Base-by-base conservation (phyloP, 2,113 vertebrate species). In the Orthonyx spaldingii region DNA sequence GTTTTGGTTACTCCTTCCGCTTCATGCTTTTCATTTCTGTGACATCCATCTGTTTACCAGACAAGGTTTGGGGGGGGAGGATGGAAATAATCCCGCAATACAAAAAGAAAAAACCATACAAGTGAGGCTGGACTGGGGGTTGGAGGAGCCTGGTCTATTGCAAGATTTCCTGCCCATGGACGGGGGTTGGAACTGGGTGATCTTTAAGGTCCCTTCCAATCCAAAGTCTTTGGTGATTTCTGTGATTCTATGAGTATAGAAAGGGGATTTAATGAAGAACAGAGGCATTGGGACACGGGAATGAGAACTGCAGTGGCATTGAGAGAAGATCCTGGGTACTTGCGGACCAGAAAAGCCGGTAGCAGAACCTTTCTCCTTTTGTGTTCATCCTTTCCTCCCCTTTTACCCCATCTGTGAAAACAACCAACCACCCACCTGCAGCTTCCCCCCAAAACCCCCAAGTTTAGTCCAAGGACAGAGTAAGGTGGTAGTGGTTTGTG, bases 11-110 rank as follows among this genome's bases (percentile, higher is more conserved):
- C 30, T 83, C 66, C 32, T 55, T 78, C 37, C 21, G 6, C 61
- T 69, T 92, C 13, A 65, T 60, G 42, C 42, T 60, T 90, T 53
- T 80, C 17, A 41, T 95, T 81, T 89, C 80, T 90, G 4, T 87
- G 76, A 50, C 15, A 8, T 80, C 83, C 79, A 64, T 88, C 86
- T 93, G 70, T 60, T 94, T 90, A 61, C 56, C 53, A 85, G 85
- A 60, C 20, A 39, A 55, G 64, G 16, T 8, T 56, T 32, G 6
- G 10, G 23, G 15, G 7, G 2, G 17, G 5, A 33, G 6, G 1
- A 3, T 5, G 33, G 10, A 17, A n/a, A 44, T 6, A 49, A 44
- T 59, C 16, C 27, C 46, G 63, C n/a, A 46, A 66, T 37, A 24
- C 17, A 28, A 46, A 70, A 75, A 9, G 12, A 30, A 69, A 47